These are phyloP conservation scores for Spodoptera frugiperda DNA, from an alignment of 1,140 invertebrate species.

Conservation along the genomic window DNA sequence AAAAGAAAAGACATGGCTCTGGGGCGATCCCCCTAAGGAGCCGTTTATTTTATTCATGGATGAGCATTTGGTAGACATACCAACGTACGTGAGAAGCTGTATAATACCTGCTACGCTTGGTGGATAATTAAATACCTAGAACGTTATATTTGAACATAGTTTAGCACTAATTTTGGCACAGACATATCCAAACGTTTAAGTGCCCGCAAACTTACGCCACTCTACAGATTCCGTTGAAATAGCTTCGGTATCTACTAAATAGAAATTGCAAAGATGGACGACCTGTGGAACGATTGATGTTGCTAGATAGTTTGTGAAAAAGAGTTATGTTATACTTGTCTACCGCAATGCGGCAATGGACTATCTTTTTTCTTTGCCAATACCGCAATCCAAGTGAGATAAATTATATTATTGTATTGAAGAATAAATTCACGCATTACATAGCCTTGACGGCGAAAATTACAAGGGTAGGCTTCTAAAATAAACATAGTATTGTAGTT, in stretches of 20 bases:
- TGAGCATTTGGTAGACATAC: slow-evolving; percentile 42
- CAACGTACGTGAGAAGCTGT: slow-evolving; percentile 52
- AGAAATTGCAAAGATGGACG: not conserved
- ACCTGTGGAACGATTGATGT: not conserved
- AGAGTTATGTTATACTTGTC: slow-evolving; percentile 18
- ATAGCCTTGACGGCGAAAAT: too few relatives aligned
- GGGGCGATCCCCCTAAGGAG: slow-evolving; percentile 47
- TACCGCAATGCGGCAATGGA: slow-evolving; percentile 11
- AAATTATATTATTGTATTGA: too few relatives aligned
- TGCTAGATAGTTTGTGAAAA: slow-evolving; percentile 9
- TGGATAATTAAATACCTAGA: slow-evolving; percentile 45
- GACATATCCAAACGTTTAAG: too few relatives aligned
- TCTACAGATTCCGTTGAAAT: not conserved
- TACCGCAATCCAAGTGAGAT: not conserved
- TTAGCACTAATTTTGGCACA: too few relatives aligned
- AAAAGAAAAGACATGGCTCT: slow-evolving; percentile 59
- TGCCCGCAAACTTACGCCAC: too few relatives aligned
- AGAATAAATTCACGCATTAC: too few relatives aligned
- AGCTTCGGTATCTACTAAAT: not conserved
- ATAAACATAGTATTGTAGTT: too few relatives aligned
- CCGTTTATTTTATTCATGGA: slow-evolving; percentile 62
- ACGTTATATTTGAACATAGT: too few relatives aligned
- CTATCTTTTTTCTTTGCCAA: slow-evolving; percentile 4
- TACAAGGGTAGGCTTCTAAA: too few relatives aligned
- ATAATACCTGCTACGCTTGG: slow-evolving; percentile 34